Base-by-base conservation (phyloP, 2,797 vertebrate genomes). In the Hyperoplus immaculatus region DNA sequence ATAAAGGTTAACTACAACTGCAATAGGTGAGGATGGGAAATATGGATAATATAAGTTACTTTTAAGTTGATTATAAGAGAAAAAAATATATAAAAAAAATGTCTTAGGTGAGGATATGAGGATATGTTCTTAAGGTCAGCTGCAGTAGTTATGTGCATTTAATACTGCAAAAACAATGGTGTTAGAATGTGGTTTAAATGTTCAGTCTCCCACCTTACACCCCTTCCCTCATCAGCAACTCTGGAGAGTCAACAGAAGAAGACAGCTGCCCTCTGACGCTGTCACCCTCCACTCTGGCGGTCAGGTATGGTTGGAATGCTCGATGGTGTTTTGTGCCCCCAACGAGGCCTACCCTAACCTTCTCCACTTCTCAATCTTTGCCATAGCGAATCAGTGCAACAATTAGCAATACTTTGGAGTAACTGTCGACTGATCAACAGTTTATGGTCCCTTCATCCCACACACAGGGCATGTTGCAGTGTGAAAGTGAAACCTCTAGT, bases 261-360 rank as follows among this genome's bases (percentile, higher is more conserved):
- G 49, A 3, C 1, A 0, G 0, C 13, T 93, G 91, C 73, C 47
- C 16, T 42, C 76, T 92, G 75, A 82, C 1, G 16, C 39, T 91
- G 4, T 85, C 89, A 0, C 90, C 94, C 12, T 66, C 89, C 29
- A 12, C 42, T 6, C 59, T 93, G 80, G 90, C 92, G 59, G 90
- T 94, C 88, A 92, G 90, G 93, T 93, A 87, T 11, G 86, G 10
- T 29, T 29, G 29, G 29, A 29, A 3, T 29, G 29, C 29, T 29
- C 29, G 3, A 29, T 29, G 29, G 29, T 29, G 29, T 29, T 29
- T 29, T 29, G 29, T 29, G 29, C 29, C 29, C 29, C 29, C 29
- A 29, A 29, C 29, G 29, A 29, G 29, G 29, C 29, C 29, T 29
- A 16, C 15, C 18, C 8, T 11, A 36, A 13, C 18, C 54, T 59